Evolutionary conservation across 92 coral and sea anemone genomes (phyloP), one percentile per base, ranked within the genome.

Genomic region (Parazoanthus swiftii): DNA sequence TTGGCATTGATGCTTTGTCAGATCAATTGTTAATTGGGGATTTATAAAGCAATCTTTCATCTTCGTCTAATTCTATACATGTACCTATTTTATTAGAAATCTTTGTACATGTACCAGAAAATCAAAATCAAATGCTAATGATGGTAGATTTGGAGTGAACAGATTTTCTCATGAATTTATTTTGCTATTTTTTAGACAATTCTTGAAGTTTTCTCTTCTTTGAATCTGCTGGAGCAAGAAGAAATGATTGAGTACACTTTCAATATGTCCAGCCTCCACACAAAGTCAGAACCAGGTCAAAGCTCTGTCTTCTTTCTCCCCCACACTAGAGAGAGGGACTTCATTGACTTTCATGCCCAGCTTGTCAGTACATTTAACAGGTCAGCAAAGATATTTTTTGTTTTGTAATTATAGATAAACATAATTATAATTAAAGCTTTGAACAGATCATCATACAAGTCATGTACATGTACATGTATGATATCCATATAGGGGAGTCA

Each of bases 221-320:
- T 95, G 36, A 79, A 88, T 43, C 23, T 76, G 63, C 29, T 75
- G 20, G 89, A 89, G 73, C 93, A 95, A 56, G 91, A 91, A 48
- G 92, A 95, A 66, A 59, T 95, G 42, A 74, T 93, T 48, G 91
- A 88, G 68, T 93, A 95, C 76, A 68, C 92, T 70, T 81, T 89
- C 85, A 72, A 86, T 82, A 89, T 89, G 92, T 81, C 91, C 20
- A 26, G 82, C 23, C 74, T 86, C 43, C 82, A 75, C 33, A 43
- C 54, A n/a, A 87, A 50, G 67, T 3, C 48, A 54, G 92, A 90
- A 38, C 23, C 71, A 5, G 26, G 46, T 37, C 39, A 58, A 14
- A 74, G 70, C 77, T 86, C 94, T 21, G 67, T 93, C 7, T 90
- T 95, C 66, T 93, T 95, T 78, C 91, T 90, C 37, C 95, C 95